These are phyloP conservation scores for Origma solitaria DNA, from an alignment of 2,113 vertebrate genomes.

Conservation along the genomic window DNA sequence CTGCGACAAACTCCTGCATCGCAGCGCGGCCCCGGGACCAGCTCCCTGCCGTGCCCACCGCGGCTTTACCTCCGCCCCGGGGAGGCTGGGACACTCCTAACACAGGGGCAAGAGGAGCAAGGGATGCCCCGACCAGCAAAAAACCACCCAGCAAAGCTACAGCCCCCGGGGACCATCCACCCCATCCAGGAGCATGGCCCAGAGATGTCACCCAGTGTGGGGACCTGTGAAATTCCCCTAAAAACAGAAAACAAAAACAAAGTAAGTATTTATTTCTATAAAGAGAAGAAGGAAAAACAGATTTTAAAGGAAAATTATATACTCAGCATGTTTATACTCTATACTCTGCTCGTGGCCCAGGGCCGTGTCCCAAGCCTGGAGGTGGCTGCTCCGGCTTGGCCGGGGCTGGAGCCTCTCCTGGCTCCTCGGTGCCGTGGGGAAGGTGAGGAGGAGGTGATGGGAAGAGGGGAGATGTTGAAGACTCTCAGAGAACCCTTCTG, in stretches of 20 bases:
- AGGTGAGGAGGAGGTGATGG: neutral
- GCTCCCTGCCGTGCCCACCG: rapidly evolving
- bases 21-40: rapidly evolving
- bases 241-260: neutral
- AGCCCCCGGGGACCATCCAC: rapidly evolving
- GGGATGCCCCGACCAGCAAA: conserved; percentile 42
- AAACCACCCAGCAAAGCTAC: neutral
- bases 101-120: neutral
- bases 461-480: neutral
- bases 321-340: conserved; percentile 63
- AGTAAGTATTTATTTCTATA: conserved; percentile 61
- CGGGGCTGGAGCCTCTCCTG: rapidly evolving
- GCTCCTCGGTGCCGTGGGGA: neutral
- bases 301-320: conserved; percentile 61
- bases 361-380: neutral
- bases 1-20: rapidly evolving
- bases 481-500: neutral
- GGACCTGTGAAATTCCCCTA: neutral
- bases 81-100: neutral
- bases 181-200: neutral
- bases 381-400: neutral
- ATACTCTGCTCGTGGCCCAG: neutral
- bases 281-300: neutral
- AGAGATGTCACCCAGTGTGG: neutral
- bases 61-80: neutral